Evolutionary conservation across 1,140 invertebrate genomes (phyloP).

Genomic region (Trachelipus rathkii): DNA sequence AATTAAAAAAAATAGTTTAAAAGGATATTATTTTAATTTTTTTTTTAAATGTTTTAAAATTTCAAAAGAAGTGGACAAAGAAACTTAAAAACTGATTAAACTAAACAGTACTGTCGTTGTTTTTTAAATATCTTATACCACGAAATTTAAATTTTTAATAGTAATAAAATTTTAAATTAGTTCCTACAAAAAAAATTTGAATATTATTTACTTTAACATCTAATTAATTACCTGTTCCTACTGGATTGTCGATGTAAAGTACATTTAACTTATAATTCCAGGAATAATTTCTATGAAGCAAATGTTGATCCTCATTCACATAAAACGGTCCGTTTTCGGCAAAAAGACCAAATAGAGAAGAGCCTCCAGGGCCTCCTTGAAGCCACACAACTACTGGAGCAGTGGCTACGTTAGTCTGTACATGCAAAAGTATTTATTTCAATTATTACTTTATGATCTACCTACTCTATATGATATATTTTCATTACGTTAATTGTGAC

Average conservation of each 20-base stretch:
- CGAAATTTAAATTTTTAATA: too few relatives aligned
- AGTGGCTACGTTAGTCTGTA: conserved; percentile 48
- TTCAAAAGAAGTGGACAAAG: too few relatives aligned
- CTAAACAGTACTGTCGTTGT: too few relatives aligned
- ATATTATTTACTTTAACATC: too few relatives aligned
- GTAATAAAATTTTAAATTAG: too few relatives aligned
- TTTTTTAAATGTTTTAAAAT: too few relatives aligned
- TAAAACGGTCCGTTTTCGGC: conserved; percentile 72
- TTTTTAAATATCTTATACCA: too few relatives aligned
- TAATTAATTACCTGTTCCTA: conserved; percentile 59
- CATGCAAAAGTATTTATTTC: background rate
- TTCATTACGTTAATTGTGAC: background rate
- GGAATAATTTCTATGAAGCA: conserved; percentile 61
- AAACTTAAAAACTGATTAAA: too few relatives aligned
- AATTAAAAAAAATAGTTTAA: too few relatives aligned
- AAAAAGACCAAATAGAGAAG: conserved; percentile 75
- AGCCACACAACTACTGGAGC: conserved; percentile 78
- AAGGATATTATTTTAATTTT: too few relatives aligned
- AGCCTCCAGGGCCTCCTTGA: conserved; percentile 75
- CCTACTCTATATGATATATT: background rate
- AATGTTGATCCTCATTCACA: conserved; percentile 59
- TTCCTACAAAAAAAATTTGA: too few relatives aligned
- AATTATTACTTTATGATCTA: too few relatives aligned
- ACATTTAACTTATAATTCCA: conserved; percentile 72
- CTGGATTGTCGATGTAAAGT: conserved; percentile 82